Base-by-base conservation (phyloP, 2,888 invertebrate species). In the Hypolimnas misippus region DNA sequence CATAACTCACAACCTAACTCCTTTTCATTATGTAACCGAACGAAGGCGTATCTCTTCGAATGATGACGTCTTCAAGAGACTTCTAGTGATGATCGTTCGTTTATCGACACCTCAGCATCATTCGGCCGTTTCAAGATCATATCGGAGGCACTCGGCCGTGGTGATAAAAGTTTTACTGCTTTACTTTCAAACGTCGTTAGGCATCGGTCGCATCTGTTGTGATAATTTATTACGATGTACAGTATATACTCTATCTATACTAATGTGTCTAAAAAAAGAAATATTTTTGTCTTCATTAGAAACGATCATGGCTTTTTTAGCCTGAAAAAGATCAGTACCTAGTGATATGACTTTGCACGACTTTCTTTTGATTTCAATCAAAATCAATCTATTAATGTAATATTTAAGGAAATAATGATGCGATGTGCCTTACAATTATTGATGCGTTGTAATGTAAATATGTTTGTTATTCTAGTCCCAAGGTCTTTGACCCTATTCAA, bases 131-230 rank as follows among this genome's bases (percentile, higher is more conserved):
- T 53, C 10, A 4, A 53, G 38, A 35, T 59, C 21, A 53, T 53
- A 16, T 44, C n/a, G 44, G 35, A 35, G 21, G 17, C 16, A 29
- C 59, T 53, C n/a, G n/a, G 38, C 7, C n/a, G 53, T 12, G 5
- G 46, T 4, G 53, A 54, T 54, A 46, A 59, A 21, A 54, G 25
- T 19, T 52, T 58, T 44, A 59, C 33, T 19, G 17, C 52, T 35
- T n/a, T 38, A 33, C 40, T 57, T 35, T 51, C 14, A 14, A 40
- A 4, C 40, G 38, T 8, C 40, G 38, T 8, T 19, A 7, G 10
- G 16, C 16, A 16, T 6, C 14, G 14, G 40, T 40, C 14, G 14
- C 16, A 14, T 40, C 16, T 6, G 5, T 2, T 4, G 16, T 16
- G 40, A 40, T n/a, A 16, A n/a, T n/a, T n/a, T n/a, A n/a, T n/a